These are phyloP conservation scores for Lytechinus variegatus DNA, from an alignment of 35 echinoderm and acorn worm genomes.

Conservation along the genomic window DNA sequence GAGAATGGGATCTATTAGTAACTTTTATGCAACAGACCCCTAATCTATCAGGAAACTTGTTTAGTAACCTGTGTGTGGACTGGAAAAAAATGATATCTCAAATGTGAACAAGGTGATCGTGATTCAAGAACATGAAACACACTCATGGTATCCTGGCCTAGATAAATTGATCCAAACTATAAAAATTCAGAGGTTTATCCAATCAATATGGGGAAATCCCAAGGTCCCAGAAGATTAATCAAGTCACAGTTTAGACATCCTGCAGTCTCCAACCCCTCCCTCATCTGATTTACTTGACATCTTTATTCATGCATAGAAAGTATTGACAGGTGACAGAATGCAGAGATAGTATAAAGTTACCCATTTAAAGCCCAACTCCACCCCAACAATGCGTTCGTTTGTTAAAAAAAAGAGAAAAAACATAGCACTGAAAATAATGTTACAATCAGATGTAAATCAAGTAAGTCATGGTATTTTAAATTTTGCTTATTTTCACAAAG, in stretches of 20 bases:
- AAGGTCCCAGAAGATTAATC: background rate
- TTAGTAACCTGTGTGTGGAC: no score
- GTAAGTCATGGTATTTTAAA: no score
- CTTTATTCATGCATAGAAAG: background rate
- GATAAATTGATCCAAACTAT: background rate
- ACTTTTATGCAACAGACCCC: no score
- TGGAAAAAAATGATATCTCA: background rate
- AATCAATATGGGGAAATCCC: conserved; percentile 11
- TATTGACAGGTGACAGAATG: background rate
- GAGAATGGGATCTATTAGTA: no score
- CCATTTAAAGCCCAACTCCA: no score
- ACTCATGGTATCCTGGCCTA: background rate
- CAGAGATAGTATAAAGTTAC: no score
- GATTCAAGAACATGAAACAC: background rate
- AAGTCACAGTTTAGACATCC: background rate
- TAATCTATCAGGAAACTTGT: no score
- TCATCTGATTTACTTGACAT: background rate
- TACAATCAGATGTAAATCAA: no score
- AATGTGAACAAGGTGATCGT: background rate
- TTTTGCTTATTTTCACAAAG: no score
- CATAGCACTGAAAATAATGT: no score
- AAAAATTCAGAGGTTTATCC: background rate
- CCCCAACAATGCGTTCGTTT: no score
- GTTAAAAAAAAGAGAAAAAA: no score
- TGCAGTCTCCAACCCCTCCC: background rate